Conservation (phyloP, 2,888 invertebrate species). For the Andricus quercusramuli region DNA sequence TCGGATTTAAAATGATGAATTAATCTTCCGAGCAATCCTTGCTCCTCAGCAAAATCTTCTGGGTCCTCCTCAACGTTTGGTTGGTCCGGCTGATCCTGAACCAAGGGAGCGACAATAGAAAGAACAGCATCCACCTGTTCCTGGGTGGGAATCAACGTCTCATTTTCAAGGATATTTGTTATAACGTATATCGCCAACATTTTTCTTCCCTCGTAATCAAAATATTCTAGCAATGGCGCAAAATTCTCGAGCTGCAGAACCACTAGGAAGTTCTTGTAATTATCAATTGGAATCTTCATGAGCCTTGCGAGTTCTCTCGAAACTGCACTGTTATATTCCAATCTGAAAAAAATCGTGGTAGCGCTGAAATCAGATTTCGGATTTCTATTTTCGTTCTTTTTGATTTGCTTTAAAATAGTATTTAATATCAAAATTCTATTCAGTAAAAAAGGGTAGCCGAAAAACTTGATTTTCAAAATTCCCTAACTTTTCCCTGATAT, state of each 20-base stretch:
- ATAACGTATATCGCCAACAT: slow-evolving; percentile 93
- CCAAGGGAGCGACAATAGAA: slow-evolving; percentile 90
- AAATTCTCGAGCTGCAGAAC: slow-evolving; percentile 93
- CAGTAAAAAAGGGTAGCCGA: too few species aligned
- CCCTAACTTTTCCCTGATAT: too few species aligned
- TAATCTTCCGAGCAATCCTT: slow-evolving; percentile 92
- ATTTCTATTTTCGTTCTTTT: too few species aligned
- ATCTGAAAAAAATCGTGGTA: slow-evolving; percentile 77
- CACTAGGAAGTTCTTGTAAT: slow-evolving; percentile 94
- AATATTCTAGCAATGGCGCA: slow-evolving; percentile 90
- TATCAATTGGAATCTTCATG: slow-evolving; percentile 95
- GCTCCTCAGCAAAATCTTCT: slow-evolving; percentile 98
- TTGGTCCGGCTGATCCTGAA: slow-evolving; percentile 91
- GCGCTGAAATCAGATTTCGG: too few species aligned
- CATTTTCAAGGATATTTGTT: slow-evolving; percentile 93
- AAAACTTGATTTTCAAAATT: too few species aligned
- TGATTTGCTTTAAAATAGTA: too few species aligned
- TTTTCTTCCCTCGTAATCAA: slow-evolving; percentile 93
- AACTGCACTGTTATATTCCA: slow-evolving; percentile 90
- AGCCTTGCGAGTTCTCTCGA: slow-evolving; percentile 96
- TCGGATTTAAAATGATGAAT: slow-evolving; percentile 91
- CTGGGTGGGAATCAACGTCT: slow-evolving; percentile 91
- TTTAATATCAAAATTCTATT: too few species aligned
- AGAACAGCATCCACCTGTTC: slow-evolving; percentile 92
- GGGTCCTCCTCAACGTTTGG: slow-evolving; percentile 85